These are phyloP conservation scores for Cerastis leucographa DNA, from an alignment of 2,888 invertebrate genomes.

Conservation along the genomic window DNA sequence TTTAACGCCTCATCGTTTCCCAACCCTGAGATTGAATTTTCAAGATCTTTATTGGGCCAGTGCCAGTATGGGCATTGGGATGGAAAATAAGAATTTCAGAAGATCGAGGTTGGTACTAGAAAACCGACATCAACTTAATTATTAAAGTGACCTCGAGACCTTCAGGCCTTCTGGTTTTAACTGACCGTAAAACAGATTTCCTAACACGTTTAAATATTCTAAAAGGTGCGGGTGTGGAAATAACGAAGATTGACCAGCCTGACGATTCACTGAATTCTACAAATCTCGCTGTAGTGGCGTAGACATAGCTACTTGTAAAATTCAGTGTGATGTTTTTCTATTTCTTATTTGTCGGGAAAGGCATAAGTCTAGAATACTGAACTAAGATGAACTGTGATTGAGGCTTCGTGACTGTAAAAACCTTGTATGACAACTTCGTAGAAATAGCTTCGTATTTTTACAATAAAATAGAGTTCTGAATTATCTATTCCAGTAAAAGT, in stretches of 20 bases:
- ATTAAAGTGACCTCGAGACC: conserved; percentile 48
- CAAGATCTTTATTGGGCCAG: conserved; percentile 67
- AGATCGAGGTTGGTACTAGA: conserved; percentile 39
- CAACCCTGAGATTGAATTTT: conserved; percentile 65
- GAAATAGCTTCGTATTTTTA: not conserved
- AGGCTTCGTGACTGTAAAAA: not conserved
- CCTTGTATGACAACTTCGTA: not conserved
- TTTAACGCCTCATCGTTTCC: conserved; percentile 46
- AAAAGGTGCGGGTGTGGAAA: conserved; percentile 37
- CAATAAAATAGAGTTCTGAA: not conserved
- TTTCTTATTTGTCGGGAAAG: conserved; percentile 24
- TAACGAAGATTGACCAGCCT: conserved; percentile 43
- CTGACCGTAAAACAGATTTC: conserved; percentile 48
- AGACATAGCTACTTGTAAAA: not conserved
- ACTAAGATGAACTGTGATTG: not conserved
- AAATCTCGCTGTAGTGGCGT: conserved; percentile 17
- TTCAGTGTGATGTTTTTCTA: conserved; percentile 6
- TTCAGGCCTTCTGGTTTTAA: conserved; percentile 16
- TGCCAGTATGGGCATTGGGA: conserved; percentile 62
- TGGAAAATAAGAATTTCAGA: conserved; percentile 55
- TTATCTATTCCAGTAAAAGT: not conserved
- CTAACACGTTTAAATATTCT: conserved; percentile 51
- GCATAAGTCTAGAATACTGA: not conserved
- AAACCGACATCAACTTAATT: conserved; percentile 45
- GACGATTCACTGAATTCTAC: conserved; percentile 34